Evolutionary conservation across 2,888 invertebrate genomes (phyloP).

Genomic region (Trachelus tabidus): DNA sequence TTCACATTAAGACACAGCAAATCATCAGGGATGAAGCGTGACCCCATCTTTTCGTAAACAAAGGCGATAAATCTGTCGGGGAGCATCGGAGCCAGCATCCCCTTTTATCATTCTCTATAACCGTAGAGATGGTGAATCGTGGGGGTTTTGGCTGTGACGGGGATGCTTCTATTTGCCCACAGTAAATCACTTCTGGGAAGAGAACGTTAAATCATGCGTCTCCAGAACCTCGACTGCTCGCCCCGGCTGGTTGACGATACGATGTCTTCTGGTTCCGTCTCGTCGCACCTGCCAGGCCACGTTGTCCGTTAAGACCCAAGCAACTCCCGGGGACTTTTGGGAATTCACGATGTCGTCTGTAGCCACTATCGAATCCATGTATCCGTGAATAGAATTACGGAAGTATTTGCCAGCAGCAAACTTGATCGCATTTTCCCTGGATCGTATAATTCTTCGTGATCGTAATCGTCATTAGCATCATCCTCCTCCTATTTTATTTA

Average conservation of each 20-base stretch:
- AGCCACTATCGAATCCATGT: background rate
- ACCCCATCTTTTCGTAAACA: background rate
- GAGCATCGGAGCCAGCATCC: background rate
- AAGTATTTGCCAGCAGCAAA: background rate
- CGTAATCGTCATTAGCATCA: too few species aligned
- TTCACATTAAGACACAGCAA: background rate
- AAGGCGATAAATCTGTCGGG: background rate
- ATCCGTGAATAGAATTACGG: background rate
- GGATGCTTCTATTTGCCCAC: constrained; percentile 13
- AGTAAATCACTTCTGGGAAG: constrained; percentile 17
- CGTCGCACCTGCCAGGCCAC: constrained; percentile 26
- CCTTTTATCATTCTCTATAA: background rate
- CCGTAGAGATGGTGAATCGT: background rate
- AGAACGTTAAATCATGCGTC: background rate
- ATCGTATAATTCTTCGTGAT: background rate
- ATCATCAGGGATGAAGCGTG: background rate
- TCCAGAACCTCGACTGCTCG: constrained; percentile 23
- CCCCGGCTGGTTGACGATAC: constrained; percentile 20
- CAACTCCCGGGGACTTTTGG: background rate
- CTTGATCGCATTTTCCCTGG: background rate
- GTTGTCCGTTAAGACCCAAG: background rate
- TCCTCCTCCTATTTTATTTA: background rate
- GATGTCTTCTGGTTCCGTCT: constrained; percentile 18
- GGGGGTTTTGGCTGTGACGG: background rate
- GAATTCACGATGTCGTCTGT: background rate